A percentile compares a stretch with the other conserved stretches of the same genome.
These are phyloP conservation scores for Semibalanus balanoides DNA, from an alignment of 1,140 invertebrate genomes.

Conservation along the genomic window DNA sequence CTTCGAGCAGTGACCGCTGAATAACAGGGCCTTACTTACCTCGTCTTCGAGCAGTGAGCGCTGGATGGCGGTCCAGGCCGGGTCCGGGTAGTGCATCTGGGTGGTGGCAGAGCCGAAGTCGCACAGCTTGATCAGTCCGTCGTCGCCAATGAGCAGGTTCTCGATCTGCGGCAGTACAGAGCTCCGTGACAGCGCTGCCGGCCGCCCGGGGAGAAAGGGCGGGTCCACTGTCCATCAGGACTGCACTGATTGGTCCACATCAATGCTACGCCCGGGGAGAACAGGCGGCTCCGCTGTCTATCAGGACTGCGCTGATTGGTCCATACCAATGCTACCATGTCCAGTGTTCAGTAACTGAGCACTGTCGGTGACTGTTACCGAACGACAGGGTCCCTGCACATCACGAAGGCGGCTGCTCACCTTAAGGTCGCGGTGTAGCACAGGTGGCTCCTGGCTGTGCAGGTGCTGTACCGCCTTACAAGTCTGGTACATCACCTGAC, in stretches of 20 bases:
- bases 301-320: too few species aligned
- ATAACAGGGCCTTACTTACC: conserved; percentile 36
- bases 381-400: too few species aligned
- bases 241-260: too few species aligned
- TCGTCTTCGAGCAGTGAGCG: conserved; percentile 87
- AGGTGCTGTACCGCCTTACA: conserved; percentile 80
- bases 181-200: too few species aligned
- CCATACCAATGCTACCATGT: too few species aligned
- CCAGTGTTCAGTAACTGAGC: too few species aligned
- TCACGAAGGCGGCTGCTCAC: too few species aligned
- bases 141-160: conserved; percentile 57
- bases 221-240: too few species aligned
- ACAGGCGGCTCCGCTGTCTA: too few species aligned
- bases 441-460: conserved; percentile 73
- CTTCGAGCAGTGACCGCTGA: too few species aligned
- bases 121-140: conserved; percentile 85
- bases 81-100: conserved; percentile 64
- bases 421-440: conserved; percentile 87
- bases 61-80: conserved; percentile 81
- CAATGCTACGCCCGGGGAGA: too few species aligned
- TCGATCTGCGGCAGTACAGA: conserved; percentile 25
- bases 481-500: conserved; percentile 81
- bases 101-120: conserved; percentile 96
- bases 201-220: too few species aligned
- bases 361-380: not conserved